These are phyloP conservation scores for Catharus fuscescens DNA, from an alignment of 2,113 vertebrate genomes.

Conservation along the genomic window DNA sequence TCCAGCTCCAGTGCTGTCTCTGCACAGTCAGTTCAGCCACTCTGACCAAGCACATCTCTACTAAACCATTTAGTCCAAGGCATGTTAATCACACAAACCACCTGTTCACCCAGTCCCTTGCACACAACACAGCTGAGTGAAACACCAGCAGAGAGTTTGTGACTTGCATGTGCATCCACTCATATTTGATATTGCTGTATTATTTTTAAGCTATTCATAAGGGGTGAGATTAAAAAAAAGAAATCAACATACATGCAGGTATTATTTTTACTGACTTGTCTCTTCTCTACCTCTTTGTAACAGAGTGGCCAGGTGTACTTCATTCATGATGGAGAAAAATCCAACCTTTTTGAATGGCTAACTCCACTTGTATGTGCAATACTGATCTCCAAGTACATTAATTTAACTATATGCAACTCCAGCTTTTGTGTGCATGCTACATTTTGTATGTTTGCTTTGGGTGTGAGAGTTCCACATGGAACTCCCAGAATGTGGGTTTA, in stretches of 20 bases:
- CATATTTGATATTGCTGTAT: background rate
- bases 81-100: background rate
- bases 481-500: background rate
- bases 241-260: background rate
- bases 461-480: background rate
- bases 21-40: background rate
- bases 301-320: slow-evolving; percentile 94
- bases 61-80: background rate
- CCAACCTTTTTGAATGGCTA: slow-evolving; percentile 93
- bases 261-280: slow-evolving; percentile 21
- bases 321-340: slow-evolving; percentile 90
- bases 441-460: background rate
- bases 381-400: background rate
- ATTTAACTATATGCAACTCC: background rate
- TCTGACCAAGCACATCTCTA: background rate
- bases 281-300: background rate
- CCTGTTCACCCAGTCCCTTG: background rate
- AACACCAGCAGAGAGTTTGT: background rate
- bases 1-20: background rate
- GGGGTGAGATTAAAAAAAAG: background rate
- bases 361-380: slow-evolving; percentile 86
- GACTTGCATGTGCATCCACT: background rate
- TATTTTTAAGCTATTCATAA: background rate
- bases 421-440: background rate
- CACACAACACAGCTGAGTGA: background rate